Evolutionary conservation across 2,113 vertebrate species (phyloP), one percentile per base, ranked within the genome.

Genomic region (Synchiropus splendidus): DNA sequence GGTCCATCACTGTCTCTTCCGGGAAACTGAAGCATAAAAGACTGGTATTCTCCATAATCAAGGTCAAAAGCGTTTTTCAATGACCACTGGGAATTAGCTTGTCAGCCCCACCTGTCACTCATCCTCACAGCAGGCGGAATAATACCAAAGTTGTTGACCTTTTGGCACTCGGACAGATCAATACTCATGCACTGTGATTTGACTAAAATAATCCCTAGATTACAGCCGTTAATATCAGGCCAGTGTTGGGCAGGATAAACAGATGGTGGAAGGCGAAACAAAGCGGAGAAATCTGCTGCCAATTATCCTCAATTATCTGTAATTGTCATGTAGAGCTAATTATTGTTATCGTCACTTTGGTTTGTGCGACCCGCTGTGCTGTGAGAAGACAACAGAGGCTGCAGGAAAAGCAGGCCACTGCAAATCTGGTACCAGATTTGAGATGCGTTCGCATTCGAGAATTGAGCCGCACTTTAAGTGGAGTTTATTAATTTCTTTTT

Each of bases 321-420:
- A 61, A 80, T 80, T 80, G 75, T 79, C 78, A 75, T 75, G 75
- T 80, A 61, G 62, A 82, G 74, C 71, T 80, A 71, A 82, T 82
- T 82, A 70, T 79, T 80, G 70, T 80, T 82, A 72, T 78, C 77
- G 75, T 77, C 75, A 65, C 67, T 77, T 67, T 70, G 68, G 73
- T 77, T 75, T 74, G 60, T 31, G 64, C 46, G 71, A n/a, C n/a
- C n/a, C n/a, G n/a, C n/a, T n/a, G n/a, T n/a, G n/a, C n/a, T 73
- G 21, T 27, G 21, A 27, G 21, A 27, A 4, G 21, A 27, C 21
- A 27, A 8, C 4, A 27, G 21, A 27, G 4, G 21, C 8, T 27
- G n/a, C n/a, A n/a, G n/a, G n/a, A n/a, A n/a, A n/a, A n/a, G n/a
- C n/a, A n/a, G n/a, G n/a, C n/a, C n/a, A n/a, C n/a, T n/a, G n/a